Evolutionary conservation across 2,113 vertebrate species (phyloP), one percentile per base, ranked within the genome.

Genomic region (Chelonoidis abingdonii): DNA sequence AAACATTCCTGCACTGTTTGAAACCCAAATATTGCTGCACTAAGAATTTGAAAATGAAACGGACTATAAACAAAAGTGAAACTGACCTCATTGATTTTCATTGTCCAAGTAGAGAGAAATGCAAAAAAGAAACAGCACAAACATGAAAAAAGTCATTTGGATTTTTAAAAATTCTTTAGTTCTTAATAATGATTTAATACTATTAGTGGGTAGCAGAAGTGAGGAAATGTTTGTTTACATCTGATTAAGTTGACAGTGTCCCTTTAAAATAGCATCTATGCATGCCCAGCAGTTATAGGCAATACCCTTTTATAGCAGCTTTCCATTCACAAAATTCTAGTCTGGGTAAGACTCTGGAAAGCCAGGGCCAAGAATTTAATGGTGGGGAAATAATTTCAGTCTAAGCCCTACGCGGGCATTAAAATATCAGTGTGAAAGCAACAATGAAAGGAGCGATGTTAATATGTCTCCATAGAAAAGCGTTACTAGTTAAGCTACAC

Each of bases 1-100:
- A 38, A 41, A 41, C 38, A 24, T 75, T 75, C 69, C 21, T 2
- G 2, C 44, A 2, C 1, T 11, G 3, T 0, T 2, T 1, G 79
- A 57, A 79, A 82, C 49, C 72, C 89, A 79, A 92, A 53, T 1
- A 9, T 76, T 0, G 16, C 35, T 27, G 1, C 22, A 27, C 89
- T 27, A 53, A 1, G 72, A 62, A 62, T 8, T 89, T 14, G 56
- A 89, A 72, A 27, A 22, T 4, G 41, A 87, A 50, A 38, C 47
- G 8, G 49, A 38, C 54, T 78, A 69, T 69, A 17, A n/a, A 17
- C 62, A 35, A 35, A 69, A 35, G 22, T 4, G 49, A 87, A 50
- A 35, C 41, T 11, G 49, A 35, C 54, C 78, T 47, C 65, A 6
- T 3, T 0, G 6, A 54, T 65, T 82, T 57, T 62, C 83, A 41